A percentile compares a stretch with the other conserved stretches of the same genome.
Evolutionary conservation across 2,888 invertebrate species (phyloP).

Genomic region (Harpagoxenus sublaevis): DNA sequence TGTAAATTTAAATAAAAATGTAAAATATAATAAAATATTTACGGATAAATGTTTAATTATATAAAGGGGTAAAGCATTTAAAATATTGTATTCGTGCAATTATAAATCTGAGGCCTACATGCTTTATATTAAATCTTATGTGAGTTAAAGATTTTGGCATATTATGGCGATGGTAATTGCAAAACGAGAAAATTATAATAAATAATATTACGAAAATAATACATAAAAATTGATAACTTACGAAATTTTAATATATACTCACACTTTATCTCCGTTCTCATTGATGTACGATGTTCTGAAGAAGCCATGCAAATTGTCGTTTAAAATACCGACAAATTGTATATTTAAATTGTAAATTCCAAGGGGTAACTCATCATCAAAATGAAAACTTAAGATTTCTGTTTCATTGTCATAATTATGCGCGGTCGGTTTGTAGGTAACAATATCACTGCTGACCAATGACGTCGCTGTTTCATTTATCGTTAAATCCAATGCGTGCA

Average conservation of each 20-base stretch:
- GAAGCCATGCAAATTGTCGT: constrained; percentile 89
- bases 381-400: constrained; percentile 44
- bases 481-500: constrained; percentile 46
- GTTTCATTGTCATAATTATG: constrained; percentile 45
- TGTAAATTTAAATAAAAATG: neutral
- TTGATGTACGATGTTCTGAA: constrained; percentile 89
- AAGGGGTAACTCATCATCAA: neutral
- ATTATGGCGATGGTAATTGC: neutral
- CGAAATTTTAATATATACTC: constrained; percentile 64
- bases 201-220: neutral
- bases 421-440: constrained; percentile 17
- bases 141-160: neutral
- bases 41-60: neutral
- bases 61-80: neutral
- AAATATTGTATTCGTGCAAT: neutral
- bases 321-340: constrained; percentile 88
- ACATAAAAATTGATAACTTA: neutral
- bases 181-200: neutral
- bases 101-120: neutral
- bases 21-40: neutral
- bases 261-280: constrained; percentile 83
- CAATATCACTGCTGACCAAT: neutral
- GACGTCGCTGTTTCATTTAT: constrained; percentile 45
- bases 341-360: constrained; percentile 88
- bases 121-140: neutral